Evolutionary conservation across 1,140 invertebrate genomes (phyloP).

Genomic region (Drosophila nasuta): DNA sequence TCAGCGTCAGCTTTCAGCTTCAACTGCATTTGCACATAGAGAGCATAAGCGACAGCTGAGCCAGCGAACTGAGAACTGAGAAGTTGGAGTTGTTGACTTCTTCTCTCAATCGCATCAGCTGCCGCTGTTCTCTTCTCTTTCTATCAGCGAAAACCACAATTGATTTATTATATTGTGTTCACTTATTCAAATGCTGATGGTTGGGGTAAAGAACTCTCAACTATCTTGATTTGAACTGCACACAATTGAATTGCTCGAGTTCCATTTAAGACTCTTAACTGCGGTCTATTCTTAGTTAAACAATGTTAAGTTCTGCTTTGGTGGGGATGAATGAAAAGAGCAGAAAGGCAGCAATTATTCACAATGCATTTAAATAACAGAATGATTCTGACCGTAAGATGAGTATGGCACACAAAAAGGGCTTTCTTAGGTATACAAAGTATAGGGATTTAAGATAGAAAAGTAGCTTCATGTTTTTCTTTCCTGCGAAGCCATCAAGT

Average conservation of each 20-base stretch:
- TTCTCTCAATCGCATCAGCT: not conserved
- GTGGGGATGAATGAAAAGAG: not conserved
- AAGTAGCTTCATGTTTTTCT: too few species aligned
- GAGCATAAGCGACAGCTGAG: not conserved
- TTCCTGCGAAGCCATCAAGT: too few species aligned
- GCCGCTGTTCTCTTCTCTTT: not conserved
- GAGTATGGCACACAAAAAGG: too few species aligned
- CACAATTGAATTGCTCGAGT: slow-evolving; percentile 14
- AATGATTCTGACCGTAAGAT: too few species aligned
- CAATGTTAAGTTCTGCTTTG: not conserved
- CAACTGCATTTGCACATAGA: not conserved
- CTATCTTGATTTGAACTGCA: slow-evolving; percentile 8
- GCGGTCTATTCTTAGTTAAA: not conserved
- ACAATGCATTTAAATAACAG: too few species aligned
- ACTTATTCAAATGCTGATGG: slow-evolving; percentile 13
- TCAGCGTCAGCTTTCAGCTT: slow-evolving; percentile 12
- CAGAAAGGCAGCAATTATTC: too few species aligned
- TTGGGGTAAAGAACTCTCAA: not conserved
- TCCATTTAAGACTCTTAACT: slow-evolving; percentile 4
- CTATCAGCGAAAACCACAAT: slow-evolving; percentile 12
- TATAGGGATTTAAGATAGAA: too few species aligned
- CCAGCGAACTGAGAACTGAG: not conserved
- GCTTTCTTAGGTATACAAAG: too few species aligned
- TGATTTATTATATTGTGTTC: slow-evolving; percentile 42
- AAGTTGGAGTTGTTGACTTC: not conserved